phyloP scores from a whole-genome alignment of 1,140 invertebrate species.

The Muscidifurax raptorellus region DNA sequence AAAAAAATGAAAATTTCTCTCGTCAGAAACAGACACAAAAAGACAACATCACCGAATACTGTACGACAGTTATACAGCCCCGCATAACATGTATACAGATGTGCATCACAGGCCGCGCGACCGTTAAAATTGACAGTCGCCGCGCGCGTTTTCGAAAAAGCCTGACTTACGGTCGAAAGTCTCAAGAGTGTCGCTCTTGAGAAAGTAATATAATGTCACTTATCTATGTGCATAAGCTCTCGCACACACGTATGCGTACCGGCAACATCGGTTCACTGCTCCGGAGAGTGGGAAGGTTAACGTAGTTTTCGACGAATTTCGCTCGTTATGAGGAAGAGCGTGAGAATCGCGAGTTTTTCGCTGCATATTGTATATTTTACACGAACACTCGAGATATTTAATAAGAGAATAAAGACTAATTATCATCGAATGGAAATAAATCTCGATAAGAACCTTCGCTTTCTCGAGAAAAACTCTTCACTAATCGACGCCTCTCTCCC shows the following conservation, averaged over 20 bases:
- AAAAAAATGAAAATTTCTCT: not conserved
- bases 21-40: not conserved
- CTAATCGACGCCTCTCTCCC: too few species aligned
- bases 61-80: not conserved
- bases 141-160: not conserved
- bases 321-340: too few species aligned
- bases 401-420: too few species aligned
- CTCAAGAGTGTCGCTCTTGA: not conserved
- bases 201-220: not conserved
- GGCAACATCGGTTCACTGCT: not conserved
- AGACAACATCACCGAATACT: not conserved
- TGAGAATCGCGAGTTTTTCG: too few species aligned
- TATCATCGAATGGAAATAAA: not conserved
- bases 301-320: too few species aligned
- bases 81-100: not conserved
- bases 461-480: too few species aligned
- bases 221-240: not conserved
- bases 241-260: too few species aligned
- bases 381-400: too few species aligned
- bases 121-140: conserved; percentile 4
- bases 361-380: too few species aligned
- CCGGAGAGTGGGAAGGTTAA: not conserved
- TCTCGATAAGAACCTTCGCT: too few species aligned
- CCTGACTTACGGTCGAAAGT: conserved; percentile 5
- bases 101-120: not conserved